A percentile compares a stretch with the other conserved stretches of the same genome.
Conservation (phyloP, 2,888 invertebrate species). For the Tenthredo scrophulariae region DNA sequence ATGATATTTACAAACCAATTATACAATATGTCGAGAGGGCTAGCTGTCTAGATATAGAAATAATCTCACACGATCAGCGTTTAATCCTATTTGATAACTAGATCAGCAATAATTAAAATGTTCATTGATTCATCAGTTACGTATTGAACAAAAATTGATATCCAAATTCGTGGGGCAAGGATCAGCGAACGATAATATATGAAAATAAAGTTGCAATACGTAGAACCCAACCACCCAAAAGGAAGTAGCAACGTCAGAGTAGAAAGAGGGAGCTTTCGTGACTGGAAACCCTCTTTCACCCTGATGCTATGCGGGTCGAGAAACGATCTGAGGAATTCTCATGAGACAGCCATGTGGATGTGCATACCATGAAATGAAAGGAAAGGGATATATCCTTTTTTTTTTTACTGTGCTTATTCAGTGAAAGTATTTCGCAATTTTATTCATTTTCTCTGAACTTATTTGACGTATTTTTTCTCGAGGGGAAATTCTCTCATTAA, state of each 20-base stretch:
- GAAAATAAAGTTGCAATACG: not conserved
- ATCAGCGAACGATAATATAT: not conserved
- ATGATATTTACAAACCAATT: not conserved
- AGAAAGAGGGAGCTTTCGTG: not conserved
- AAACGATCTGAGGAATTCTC: not conserved
- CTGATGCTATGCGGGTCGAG: not conserved
- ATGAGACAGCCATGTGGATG: not conserved
- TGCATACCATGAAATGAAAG: not conserved
- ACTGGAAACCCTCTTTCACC: not conserved
- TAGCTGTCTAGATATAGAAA: not conserved
- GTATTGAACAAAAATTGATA: not conserved
- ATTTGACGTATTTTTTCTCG: not conserved
- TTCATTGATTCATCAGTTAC: not conserved
- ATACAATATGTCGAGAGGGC: not conserved
- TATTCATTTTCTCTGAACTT: not conserved
- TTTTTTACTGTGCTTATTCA: not conserved
- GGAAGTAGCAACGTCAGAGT: not conserved
- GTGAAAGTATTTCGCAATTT: not conserved
- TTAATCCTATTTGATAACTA: not conserved
- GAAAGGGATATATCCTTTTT: not conserved
- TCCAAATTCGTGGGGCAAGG: not conserved
- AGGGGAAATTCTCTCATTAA: not conserved
- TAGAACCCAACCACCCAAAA: not conserved
- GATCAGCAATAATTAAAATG: not conserved
- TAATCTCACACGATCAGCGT: not conserved